phyloP scores from a whole-genome alignment of 2,888 invertebrate species.

The Holacanthella duospinosa region DNA sequence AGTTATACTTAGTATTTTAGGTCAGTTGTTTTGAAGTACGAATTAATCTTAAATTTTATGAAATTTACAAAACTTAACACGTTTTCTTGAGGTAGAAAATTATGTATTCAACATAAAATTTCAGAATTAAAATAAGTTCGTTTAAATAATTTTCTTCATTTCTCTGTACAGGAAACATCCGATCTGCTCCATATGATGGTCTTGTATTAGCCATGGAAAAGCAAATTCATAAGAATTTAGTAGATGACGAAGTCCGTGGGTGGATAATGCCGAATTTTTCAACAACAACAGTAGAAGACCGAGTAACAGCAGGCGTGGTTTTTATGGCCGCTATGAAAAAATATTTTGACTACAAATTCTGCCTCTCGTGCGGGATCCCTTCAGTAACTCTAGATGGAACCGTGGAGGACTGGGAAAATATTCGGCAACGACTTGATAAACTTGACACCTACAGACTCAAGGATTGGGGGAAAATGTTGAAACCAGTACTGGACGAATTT shows the following conservation, averaged over 20 bases:
- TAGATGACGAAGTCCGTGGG: slow-evolving; percentile 14
- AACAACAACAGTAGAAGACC: slow-evolving; percentile 19
- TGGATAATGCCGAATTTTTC: slow-evolving; percentile 23
- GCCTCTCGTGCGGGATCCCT: slow-evolving; percentile 18
- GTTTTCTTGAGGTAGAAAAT: too few species aligned
- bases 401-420: slow-evolving; percentile 20
- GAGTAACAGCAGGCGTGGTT: slow-evolving; percentile 15
- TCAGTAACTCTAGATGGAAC: slow-evolving; percentile 20
- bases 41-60: too few species aligned
- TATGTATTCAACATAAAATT: too few species aligned
- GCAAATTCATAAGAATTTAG: slow-evolving; percentile 17
- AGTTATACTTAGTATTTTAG: too few species aligned
- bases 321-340: slow-evolving; percentile 27
- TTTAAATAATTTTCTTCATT: too few species aligned
- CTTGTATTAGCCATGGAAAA: slow-evolving; percentile 15
- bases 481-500: slow-evolving; percentile 21
- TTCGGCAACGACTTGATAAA: slow-evolving; percentile 14
- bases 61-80: too few species aligned
- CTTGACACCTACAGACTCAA: slow-evolving; percentile 18
- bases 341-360: slow-evolving; percentile 17
- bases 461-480: slow-evolving; percentile 18
- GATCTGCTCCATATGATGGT: slow-evolving; percentile 12
- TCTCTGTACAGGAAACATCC: not conserved
- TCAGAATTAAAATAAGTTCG: too few species aligned
- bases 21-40: too few species aligned